Evolutionary conservation across 2,113 vertebrate species (phyloP), one percentile per base, ranked within the genome.

Genomic region (Gambusia affinis): DNA sequence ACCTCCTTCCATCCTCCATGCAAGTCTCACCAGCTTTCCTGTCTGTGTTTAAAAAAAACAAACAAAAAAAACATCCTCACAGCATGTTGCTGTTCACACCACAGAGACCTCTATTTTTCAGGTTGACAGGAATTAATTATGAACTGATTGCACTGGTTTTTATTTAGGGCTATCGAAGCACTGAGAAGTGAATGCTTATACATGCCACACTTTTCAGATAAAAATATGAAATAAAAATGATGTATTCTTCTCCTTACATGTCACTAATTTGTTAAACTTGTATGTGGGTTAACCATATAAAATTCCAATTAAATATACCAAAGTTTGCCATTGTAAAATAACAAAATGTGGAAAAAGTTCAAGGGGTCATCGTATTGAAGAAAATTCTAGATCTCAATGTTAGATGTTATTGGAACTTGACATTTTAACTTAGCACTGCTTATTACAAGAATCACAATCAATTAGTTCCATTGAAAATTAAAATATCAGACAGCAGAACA

Each of bases 401-500:
- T 24, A 57, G 8, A 57, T 54, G 24, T 57, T 57, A n/a, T 10
- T 57, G 24, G 24, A 57, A 57, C 51, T 24, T 57, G 8, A 57
- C 7, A 10, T 22, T 57, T 57, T 57, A 57, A 57, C 51, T 24
- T 57, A 57, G 7, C 15, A 70, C 29, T 71, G 17, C 19, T 37
- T 51, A 44, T 54, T 17, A 62, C 78, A 71, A 57, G 11, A 76
- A 70, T 37, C 47, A 57, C 61, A 68, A 31, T 31, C 69, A 19
- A 67, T 44, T 71, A 64, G 37, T 37, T 74, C 71, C 88, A 87
- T 76, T 90, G 87, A 85, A 91, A 90, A 92, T 86, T 65, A 67
- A 88, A 78, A 82, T 80, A 85, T 85, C 73, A 81, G 19, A 87
- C 85, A 82, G 61, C 67, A 94, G 87, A 93, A 89, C 91, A 94